Conservation (phyloP, 2,888 invertebrate species). For the Zygaena filipendulae region DNA sequence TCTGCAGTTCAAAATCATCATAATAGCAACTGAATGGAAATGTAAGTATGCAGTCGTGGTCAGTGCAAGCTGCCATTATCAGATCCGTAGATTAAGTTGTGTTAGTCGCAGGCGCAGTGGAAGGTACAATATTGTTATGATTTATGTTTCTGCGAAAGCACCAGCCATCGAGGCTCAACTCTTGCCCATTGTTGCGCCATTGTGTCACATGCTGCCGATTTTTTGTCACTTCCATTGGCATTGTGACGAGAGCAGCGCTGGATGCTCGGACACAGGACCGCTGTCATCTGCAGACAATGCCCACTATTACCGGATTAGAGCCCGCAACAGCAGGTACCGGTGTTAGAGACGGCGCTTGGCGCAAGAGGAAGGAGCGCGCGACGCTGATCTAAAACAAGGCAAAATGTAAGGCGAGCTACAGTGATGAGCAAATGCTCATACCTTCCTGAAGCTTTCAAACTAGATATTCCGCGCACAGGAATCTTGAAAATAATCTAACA, state of each 20-base stretch:
- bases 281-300: constrained; percentile 48
- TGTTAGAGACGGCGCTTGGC: constrained; percentile 16
- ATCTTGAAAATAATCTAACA: no score
- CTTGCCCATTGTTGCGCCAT: constrained; percentile 36
- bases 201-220: constrained; percentile 9
- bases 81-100: no score
- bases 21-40: no score
- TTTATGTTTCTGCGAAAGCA: constrained; percentile 33
- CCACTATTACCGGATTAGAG: constrained; percentile 54
- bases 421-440: no score
- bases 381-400: not conserved
- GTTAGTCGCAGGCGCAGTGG: no score
- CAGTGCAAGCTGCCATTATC: no score
- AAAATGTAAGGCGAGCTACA: no score
- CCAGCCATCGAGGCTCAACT: constrained; percentile 29
- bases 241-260: constrained; percentile 26
- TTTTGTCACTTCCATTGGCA: constrained; percentile 18
- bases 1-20: no score
- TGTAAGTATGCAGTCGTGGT: no score
- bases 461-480: no score
- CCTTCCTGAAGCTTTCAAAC: no score
- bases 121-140: no score
- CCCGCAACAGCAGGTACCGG: constrained; percentile 51
- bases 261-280: constrained; percentile 18
- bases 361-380: constrained; percentile 19